Conservation (phyloP, 2,797 vertebrate genomes). For the Amphiprion clarkii region DNA sequence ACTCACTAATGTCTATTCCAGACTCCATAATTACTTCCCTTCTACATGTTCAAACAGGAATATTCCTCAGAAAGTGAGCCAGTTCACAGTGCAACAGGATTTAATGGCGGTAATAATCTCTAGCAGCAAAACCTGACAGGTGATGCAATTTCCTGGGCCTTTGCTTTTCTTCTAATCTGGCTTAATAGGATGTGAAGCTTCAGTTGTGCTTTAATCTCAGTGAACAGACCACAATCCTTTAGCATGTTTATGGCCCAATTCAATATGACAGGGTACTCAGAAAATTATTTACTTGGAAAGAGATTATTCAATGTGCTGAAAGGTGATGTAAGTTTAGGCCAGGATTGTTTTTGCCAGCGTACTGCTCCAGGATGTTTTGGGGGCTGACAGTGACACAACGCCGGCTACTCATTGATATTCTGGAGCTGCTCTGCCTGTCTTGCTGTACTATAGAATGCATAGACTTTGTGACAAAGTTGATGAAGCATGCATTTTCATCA, state of each 20-base stretch:
- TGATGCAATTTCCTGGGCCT: slow-evolving; percentile 62
- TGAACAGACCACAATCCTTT: slow-evolving; percentile 44
- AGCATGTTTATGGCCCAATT: slow-evolving; percentile 26
- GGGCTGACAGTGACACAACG: slow-evolving; percentile 51
- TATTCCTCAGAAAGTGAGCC: slow-evolving; percentile 33
- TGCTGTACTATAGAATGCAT: slow-evolving; percentile 69
- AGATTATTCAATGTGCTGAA: slow-evolving; percentile 49
- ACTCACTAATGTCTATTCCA: neutral
- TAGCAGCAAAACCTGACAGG: slow-evolving; percentile 52
- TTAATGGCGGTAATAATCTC: slow-evolving; percentile 57
- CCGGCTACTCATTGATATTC: slow-evolving; percentile 67
- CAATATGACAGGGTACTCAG: slow-evolving; percentile 52
- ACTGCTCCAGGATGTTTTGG: slow-evolving; percentile 45
- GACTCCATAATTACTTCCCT: slow-evolving; percentile 27
- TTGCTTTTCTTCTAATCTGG: slow-evolving; percentile 64
- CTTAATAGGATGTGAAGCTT: slow-evolving; percentile 61
- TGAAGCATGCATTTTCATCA: slow-evolving; percentile 76
- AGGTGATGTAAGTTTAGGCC: slow-evolving; percentile 50
- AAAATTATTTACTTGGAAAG: slow-evolving; percentile 65
- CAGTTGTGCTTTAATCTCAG: slow-evolving; percentile 52
- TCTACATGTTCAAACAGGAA: slow-evolving; percentile 28
- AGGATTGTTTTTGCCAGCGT: slow-evolving; percentile 46
- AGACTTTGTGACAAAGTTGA: slow-evolving; percentile 79
- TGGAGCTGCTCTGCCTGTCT: slow-evolving; percentile 30
- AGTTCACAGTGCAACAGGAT: slow-evolving; percentile 57